phyloP scores from a whole-genome alignment of 2,888 invertebrate genomes.

The Agrochola lychnidis region DNA sequence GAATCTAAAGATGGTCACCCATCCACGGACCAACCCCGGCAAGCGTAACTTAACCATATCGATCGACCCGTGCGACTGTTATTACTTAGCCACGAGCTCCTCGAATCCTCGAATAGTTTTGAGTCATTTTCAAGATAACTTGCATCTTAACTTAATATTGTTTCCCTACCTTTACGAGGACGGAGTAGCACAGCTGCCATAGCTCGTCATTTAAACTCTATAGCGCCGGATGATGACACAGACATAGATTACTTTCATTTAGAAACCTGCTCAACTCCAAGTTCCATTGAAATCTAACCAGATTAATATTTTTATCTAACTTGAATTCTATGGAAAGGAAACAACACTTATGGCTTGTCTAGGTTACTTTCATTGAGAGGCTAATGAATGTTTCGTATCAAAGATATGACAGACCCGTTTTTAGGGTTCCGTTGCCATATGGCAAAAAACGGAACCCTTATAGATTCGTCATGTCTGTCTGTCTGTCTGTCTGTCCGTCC shows the following conservation, averaged over 20 bases:
- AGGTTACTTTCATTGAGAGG: conserved; percentile 27
- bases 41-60: too few relatives aligned
- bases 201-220: background rate
- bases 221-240: conserved; percentile 19
- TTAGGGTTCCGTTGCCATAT: too few relatives aligned
- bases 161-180: background rate
- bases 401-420: background rate
- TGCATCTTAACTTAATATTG: background rate
- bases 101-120: too few relatives aligned
- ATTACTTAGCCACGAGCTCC: too few relatives aligned
- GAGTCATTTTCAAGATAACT: background rate
- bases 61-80: too few relatives aligned
- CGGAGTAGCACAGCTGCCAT: background rate
- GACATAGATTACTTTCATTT: conserved; percentile 39
- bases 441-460: too few relatives aligned
- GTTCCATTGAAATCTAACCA: conserved; percentile 37
- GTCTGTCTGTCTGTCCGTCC: too few relatives aligned
- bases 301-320: conserved; percentile 53
- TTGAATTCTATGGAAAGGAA: conserved; percentile 45
- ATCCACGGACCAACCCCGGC: too few relatives aligned
- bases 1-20: too few relatives aligned
- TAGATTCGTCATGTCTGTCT: too few relatives aligned
- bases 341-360: conserved; percentile 24
- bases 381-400: background rate
- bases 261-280: conserved; percentile 43